Percentiles rank a stretch among this genome's conserved stretches.
Conservation (phyloP, 2,113 vertebrate genomes). For the Merops nubicus region DNA sequence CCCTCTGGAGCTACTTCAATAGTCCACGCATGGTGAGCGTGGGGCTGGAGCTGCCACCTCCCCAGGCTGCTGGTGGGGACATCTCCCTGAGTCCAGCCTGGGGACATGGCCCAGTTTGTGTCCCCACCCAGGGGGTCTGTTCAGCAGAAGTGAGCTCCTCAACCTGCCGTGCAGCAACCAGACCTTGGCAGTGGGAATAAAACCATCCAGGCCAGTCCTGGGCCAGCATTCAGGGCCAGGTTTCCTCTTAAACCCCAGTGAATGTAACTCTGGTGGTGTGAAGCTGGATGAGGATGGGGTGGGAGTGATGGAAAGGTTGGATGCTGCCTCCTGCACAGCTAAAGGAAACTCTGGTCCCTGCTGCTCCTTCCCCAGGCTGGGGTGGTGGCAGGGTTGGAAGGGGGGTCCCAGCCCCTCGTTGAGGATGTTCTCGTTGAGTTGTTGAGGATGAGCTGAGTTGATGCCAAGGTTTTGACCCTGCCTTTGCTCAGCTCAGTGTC, state of each 20-base stretch:
- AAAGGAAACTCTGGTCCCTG: background rate
- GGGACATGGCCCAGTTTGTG: fast-evolving
- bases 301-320: background rate
- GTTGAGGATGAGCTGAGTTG: background rate
- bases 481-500: background rate
- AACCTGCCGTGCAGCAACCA: background rate
- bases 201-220: background rate
- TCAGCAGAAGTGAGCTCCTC: background rate
- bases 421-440: no score
- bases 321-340: background rate
- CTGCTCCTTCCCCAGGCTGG: background rate
- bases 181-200: fast-evolving
- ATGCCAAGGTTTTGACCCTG: background rate
- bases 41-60: background rate
- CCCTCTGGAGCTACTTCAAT: background rate
- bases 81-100: background rate
- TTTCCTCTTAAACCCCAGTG: background rate
- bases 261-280: background rate
- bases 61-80: fast-evolving
- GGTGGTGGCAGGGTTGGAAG: fast-evolving
- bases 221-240: background rate
- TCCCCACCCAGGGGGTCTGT: fast-evolving
- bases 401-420: fast-evolving
- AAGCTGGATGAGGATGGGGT: background rate
- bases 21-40: background rate